Percentiles rank a stretch among this genome's conserved stretches.
phyloP scores from a whole-genome alignment of 2,888 invertebrate genomes.

The Temnothorax ravouxi region DNA sequence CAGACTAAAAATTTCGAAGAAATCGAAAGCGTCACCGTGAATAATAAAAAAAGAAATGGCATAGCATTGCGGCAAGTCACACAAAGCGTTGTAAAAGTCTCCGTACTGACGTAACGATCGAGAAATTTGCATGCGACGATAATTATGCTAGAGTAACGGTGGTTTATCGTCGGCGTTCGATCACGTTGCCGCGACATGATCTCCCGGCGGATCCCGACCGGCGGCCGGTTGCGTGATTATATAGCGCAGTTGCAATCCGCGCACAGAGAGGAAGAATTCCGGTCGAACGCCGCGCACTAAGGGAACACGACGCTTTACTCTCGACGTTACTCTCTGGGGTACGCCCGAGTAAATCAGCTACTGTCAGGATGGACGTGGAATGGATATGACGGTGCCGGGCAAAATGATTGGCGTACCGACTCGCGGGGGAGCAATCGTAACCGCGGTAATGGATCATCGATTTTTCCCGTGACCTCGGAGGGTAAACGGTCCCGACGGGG shows the following conservation, averaged over 20 bases:
- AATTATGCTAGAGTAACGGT: constrained; percentile 11
- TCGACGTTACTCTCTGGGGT: constrained; percentile 61
- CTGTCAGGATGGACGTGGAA: constrained; percentile 67
- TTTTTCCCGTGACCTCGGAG: constrained; percentile 67
- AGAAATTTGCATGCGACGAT: constrained; percentile 3
- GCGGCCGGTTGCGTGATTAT: constrained; percentile 43
- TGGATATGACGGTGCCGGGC: constrained; percentile 68
- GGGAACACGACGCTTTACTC: constrained; percentile 53
- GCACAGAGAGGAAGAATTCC: constrained; percentile 48
- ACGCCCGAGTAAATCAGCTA: constrained; percentile 75
- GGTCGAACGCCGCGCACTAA: constrained; percentile 51
- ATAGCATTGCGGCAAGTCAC: background rate
- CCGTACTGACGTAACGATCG: background rate
- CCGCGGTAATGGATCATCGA: constrained; percentile 70
- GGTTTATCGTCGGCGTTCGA: constrained; percentile 24
- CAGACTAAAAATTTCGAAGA: background rate
- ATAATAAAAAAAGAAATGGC: background rate
- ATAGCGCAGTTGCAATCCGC: constrained; percentile 32
- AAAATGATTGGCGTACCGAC: constrained; percentile 77
- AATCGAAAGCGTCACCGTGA: background rate
- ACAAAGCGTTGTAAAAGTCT: background rate
- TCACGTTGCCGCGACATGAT: constrained; percentile 37
- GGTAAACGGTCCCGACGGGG: constrained; percentile 67
- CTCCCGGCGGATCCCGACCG: background rate
- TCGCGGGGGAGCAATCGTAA: constrained; percentile 69